Evolutionary conservation across 23 tunicate genomes (phyloP).

Genomic region (Trididemnum clinides): DNA sequence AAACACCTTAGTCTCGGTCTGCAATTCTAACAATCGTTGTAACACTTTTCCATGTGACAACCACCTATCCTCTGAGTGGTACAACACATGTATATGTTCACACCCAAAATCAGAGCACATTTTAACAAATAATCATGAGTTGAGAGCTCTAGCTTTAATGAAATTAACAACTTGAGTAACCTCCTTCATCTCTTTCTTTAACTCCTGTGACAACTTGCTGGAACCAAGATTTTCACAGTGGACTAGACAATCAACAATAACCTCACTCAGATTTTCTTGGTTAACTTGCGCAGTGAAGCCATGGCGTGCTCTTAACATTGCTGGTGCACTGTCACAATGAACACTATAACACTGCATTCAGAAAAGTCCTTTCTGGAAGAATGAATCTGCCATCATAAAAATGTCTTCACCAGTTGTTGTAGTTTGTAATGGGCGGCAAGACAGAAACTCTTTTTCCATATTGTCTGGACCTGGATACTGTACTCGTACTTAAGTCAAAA

Average conservation of each 20-base stretch:
- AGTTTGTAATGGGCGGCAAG: no score
- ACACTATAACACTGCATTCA: neutral
- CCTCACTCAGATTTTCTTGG: neutral
- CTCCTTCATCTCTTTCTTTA: neutral
- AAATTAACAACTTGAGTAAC: neutral
- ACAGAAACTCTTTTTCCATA: no score
- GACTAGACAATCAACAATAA: neutral
- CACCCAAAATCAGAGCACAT: no score
- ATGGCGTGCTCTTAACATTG: no score
- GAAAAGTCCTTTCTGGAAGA: neutral
- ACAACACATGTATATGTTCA: neutral
- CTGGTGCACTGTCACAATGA: neutral
- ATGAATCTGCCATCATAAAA: neutral
- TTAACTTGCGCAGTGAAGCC: neutral
- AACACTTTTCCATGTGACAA: neutral
- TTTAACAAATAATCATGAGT: no score
- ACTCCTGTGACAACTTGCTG: no score
- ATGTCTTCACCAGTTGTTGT: no score
- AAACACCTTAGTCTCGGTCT: no score
- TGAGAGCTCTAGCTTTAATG: no score
- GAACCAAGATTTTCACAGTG: neutral
- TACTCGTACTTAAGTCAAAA: neutral
- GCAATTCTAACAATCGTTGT: no score
- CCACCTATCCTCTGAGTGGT: neutral
- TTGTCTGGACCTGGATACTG: neutral